These are phyloP conservation scores for Clavelina lepadiformis DNA, from an alignment of 23 tunicate genomes.

Conservation along the genomic window DNA sequence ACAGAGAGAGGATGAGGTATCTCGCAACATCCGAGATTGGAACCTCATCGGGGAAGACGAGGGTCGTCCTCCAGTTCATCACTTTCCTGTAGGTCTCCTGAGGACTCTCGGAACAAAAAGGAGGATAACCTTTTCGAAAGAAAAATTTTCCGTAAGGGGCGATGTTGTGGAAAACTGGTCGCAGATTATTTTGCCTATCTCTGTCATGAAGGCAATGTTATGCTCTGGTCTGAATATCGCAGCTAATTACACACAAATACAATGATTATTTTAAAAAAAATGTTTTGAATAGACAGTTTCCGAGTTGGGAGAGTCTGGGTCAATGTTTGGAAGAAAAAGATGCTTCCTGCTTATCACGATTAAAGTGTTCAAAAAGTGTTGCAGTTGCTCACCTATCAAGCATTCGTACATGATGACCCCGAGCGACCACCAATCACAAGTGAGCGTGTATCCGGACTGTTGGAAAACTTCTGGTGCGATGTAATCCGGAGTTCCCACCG, in stretches of 20 bases:
- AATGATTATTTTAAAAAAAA: too few relatives aligned
- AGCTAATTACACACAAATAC: too few relatives aligned
- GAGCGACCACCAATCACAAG: slow-evolving; percentile 98
- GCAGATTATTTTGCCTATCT: too few relatives aligned
- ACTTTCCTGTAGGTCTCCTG: slow-evolving; percentile 94
- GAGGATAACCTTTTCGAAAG: slow-evolving; percentile 99
- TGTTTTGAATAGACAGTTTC: too few relatives aligned
- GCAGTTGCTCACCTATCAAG: slow-evolving; percentile 64
- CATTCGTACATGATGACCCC: slow-evolving; percentile 99
- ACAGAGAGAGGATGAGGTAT: slow-evolving; percentile 65
- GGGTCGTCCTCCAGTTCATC: slow-evolving; percentile 73
- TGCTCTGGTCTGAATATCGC: too few relatives aligned
- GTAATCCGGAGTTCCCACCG: slow-evolving; percentile 99
- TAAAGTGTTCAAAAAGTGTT: too few relatives aligned
- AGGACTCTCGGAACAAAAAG: slow-evolving; percentile 95
- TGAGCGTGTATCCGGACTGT: slow-evolving; percentile 80
- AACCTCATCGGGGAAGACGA: slow-evolving; percentile 89
- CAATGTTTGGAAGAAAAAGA: too few relatives aligned
- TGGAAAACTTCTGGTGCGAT: slow-evolving; percentile 98
- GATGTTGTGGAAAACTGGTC: background rate
- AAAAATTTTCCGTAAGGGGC: too few relatives aligned
- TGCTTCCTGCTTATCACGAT: too few relatives aligned
- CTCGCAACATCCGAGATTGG: slow-evolving; percentile 89
- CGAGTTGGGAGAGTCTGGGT: too few relatives aligned
- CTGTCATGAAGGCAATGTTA: too few relatives aligned